Evolutionary conservation across 2,888 invertebrate species (phyloP).

Genomic region (Synanthedon formicaeformis): DNA sequence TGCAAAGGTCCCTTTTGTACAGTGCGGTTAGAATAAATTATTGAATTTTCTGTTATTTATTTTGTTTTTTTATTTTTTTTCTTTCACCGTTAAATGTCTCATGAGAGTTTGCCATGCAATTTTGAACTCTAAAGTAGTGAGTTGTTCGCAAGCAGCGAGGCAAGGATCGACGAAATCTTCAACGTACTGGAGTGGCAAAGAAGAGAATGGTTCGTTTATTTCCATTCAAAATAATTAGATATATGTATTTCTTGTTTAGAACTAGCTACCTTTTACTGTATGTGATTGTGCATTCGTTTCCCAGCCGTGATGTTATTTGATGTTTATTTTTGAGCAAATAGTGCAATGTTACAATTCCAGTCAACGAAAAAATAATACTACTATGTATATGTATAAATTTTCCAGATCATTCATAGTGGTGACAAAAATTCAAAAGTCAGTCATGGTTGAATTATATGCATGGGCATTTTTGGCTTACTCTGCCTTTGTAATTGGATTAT

Average conservation of each 20-base stretch:
- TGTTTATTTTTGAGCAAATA: neutral
- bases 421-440: no score
- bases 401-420: no score
- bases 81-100: conserved; percentile 3
- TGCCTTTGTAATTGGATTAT: no score
- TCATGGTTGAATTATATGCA: no score
- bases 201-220: conserved; percentile 60
- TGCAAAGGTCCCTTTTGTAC: conserved; percentile 3
- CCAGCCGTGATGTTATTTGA: conserved; percentile 6
- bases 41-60: conserved; percentile 45
- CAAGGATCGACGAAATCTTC: conserved; percentile 62
- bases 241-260: conserved; percentile 15
- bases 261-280: conserved; percentile 24
- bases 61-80: conserved; percentile 28
- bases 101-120: neutral
- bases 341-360: no score
- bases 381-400: no score
- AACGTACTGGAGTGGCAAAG: conserved; percentile 62
- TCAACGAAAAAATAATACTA: no score
- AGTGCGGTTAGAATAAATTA: conserved; percentile 35
- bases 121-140: conserved; percentile 28
- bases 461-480: no score
- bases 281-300: conserved; percentile 58
- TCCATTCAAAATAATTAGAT: neutral
- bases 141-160: conserved; percentile 66